A percentile compares a stretch with the other conserved stretches of the same genome.
Conservation (phyloP, 35 echinoderm and acorn worm genomes). For the Ophiothrix spiculata region DNA sequence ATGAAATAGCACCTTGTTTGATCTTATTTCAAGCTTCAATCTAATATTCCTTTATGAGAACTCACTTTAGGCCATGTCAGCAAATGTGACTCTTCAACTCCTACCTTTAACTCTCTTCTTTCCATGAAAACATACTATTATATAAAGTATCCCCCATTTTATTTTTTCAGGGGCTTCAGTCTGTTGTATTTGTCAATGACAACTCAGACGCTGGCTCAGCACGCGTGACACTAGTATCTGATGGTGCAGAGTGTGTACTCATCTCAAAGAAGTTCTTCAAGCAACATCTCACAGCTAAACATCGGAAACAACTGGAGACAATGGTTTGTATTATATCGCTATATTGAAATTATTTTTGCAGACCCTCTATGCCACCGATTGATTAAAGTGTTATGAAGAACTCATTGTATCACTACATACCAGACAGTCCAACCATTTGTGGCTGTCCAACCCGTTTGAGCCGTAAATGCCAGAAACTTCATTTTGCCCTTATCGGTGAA, state of each 20-base stretch:
- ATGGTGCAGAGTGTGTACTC: slow-evolving; percentile 80
- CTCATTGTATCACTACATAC: background rate
- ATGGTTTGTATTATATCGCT: slow-evolving; percentile 37
- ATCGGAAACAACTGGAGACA: slow-evolving; percentile 33
- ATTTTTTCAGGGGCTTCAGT: slow-evolving; percentile 58
- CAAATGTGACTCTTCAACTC: no score
- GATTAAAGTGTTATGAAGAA: background rate
- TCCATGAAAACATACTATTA: no score
- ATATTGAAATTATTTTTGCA: background rate
- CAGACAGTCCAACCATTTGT: background rate
- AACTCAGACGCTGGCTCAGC: slow-evolving; percentile 21
- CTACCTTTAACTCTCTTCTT: no score
- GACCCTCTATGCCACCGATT: no score
- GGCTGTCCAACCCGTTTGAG: no score
- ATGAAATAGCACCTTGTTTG: no score
- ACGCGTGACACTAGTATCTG: slow-evolving; percentile 73
- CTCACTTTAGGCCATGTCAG: no score
- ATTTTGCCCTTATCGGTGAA: no score
- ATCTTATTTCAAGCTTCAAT: no score
- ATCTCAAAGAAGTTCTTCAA: slow-evolving; percentile 62
- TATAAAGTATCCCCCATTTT: no score
- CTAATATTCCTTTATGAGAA: no score
- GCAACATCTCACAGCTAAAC: slow-evolving; percentile 65
- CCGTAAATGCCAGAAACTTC: no score
- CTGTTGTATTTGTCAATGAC: slow-evolving; percentile 38